Evolutionary conservation across 2,797 vertebrate species (phyloP).

Genomic region (Galagoides demidoff): DNA sequence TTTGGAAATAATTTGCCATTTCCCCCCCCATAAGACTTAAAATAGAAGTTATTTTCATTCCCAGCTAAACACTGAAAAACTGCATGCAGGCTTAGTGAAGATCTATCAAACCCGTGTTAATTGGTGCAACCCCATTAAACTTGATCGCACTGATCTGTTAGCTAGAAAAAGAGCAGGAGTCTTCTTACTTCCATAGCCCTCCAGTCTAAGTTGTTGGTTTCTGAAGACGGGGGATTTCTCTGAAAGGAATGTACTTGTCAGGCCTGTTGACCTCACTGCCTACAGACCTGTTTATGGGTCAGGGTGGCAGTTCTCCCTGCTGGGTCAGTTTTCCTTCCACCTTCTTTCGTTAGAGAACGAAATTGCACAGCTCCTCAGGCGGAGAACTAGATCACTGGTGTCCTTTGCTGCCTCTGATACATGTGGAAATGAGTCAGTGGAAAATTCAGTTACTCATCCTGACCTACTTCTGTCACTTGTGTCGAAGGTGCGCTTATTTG

Average conservation of each 20-base stretch:
- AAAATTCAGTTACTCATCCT: slow-evolving; percentile 82
- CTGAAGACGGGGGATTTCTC: not conserved
- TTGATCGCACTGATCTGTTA: not conserved
- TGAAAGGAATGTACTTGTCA: not conserved
- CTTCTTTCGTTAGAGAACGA: slow-evolving; percentile 50
- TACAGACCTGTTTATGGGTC: not conserved
- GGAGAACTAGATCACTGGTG: slow-evolving; percentile 76
- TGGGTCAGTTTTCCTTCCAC: not conserved
- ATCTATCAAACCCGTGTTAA: slow-evolving; percentile 30
- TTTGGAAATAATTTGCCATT: slow-evolving; percentile 64
- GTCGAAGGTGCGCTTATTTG: slow-evolving; percentile 64
- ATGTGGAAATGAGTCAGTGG: slow-evolving; percentile 84
- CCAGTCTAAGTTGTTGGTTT: not conserved
- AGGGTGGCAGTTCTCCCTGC: not conserved
- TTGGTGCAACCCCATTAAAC: not conserved
- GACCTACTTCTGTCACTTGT: slow-evolving; percentile 85
- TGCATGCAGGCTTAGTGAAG: not conserved
- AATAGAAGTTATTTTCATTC: slow-evolving; percentile 47
- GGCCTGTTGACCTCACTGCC: not conserved
- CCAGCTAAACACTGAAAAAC: slow-evolving; percentile 62
- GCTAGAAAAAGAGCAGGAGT: not conserved
- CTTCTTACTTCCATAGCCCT: not conserved
- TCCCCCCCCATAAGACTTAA: not conserved
- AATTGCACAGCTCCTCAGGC: slow-evolving; percentile 63
- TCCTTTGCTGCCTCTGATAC: slow-evolving; percentile 63